These are phyloP conservation scores for Hanleya hanleyi DNA, from an alignment of 2,888 invertebrate genomes.

Conservation along the genomic window DNA sequence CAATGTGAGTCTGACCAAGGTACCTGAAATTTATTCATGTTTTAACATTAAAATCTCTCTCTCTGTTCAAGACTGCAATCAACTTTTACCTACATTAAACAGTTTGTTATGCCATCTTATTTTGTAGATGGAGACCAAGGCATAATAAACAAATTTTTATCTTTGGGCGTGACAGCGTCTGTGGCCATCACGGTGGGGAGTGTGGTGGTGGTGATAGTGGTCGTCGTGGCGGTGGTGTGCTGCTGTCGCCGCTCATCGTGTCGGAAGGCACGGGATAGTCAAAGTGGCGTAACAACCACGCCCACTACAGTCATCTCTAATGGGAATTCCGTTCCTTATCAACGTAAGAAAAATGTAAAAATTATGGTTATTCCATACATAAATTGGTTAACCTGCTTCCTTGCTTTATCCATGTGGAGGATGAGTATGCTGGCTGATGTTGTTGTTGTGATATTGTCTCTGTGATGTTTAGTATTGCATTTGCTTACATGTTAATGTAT, in stretches of 20 bases:
- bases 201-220: slow-evolving; percentile 66
- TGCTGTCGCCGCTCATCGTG: slow-evolving; percentile 63
- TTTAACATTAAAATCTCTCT: no score
- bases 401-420: no score
- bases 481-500: no score
- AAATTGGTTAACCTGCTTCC: no score
- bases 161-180: slow-evolving; percentile 70
- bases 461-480: no score
- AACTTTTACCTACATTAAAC: no score
- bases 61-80: no score
- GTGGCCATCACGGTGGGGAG: slow-evolving; percentile 70
- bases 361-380: no score
- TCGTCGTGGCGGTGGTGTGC: slow-evolving; percentile 65
- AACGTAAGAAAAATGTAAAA: slow-evolving; percentile 13
- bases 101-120: slow-evolving; percentile 6
- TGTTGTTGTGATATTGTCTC: no score
- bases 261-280: slow-evolving; percentile 44
- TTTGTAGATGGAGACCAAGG: slow-evolving; percentile 49
- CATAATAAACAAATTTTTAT: slow-evolving; percentile 59
- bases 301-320: slow-evolving; percentile 49
- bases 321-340: slow-evolving; percentile 27
- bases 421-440: no score
- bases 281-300: slow-evolving; percentile 40
- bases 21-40: no score
- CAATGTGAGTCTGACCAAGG: no score